Conservation (phyloP, 2,797 vertebrate genomes). For the Xerus rutilus region DNA sequence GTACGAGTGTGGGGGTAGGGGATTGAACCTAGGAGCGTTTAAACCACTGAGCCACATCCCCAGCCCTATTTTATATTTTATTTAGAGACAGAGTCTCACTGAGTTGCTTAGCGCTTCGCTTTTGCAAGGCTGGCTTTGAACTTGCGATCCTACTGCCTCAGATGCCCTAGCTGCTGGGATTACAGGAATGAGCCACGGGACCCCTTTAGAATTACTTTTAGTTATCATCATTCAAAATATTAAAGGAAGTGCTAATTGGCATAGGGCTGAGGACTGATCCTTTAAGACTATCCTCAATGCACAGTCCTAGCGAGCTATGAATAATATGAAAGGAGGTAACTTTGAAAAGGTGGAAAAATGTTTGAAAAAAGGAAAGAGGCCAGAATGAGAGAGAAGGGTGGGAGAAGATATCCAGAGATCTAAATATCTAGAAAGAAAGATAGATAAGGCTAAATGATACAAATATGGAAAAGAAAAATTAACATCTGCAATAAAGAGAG, state of each 20-base stretch:
- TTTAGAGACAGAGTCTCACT: no score
- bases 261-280: not conserved
- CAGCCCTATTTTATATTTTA: no score
- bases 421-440: not conserved
- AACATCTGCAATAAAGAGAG: not conserved
- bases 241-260: not conserved
- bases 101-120: no score
- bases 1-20: no score
- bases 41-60: no score
- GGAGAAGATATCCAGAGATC: not conserved
- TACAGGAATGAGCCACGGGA: no score
- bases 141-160: no score
- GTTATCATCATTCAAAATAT: not conserved
- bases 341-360: not conserved
- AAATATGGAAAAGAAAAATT: not conserved
- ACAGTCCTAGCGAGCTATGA: not conserved
- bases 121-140: no score
- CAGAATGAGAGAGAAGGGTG: not conserved
- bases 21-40: no score
- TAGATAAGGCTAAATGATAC: not conserved
- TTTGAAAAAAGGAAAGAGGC: constrained; percentile 9
- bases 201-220: not conserved
- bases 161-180: no score
- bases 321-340: constrained; percentile 26
- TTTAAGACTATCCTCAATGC: not conserved